These are phyloP conservation scores for Bothrops jararaca DNA, from an alignment of 2,113 vertebrate genomes.

Conservation along the genomic window DNA sequence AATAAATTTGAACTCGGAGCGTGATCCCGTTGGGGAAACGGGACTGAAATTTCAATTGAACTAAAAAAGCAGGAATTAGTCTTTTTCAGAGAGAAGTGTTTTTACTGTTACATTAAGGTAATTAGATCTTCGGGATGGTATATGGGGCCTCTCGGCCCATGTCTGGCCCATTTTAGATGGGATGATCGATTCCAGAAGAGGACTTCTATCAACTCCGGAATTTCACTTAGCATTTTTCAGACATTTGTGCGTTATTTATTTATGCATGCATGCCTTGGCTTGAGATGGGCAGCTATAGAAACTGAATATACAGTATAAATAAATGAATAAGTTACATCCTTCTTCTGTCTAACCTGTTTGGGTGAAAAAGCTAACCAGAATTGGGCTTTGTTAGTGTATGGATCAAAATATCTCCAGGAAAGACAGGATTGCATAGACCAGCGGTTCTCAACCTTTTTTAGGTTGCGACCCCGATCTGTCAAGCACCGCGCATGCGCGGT, in stretches of 20 bases:
- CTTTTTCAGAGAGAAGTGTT: background rate
- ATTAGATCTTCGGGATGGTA: background rate
- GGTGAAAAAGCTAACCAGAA: background rate
- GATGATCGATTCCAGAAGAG: background rate
- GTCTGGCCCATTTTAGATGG: background rate
- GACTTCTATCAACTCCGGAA: background rate
- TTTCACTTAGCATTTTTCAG: background rate
- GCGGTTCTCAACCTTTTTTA: no score
- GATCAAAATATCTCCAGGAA: background rate
- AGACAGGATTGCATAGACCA: no score
- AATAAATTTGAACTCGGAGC: background rate
- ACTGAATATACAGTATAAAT: background rate
- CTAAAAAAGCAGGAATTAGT: background rate
- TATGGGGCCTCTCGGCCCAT: background rate
- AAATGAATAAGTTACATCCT: background rate
- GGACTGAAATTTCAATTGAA: background rate
- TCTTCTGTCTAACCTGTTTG: background rate
- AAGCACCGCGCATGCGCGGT: no score
- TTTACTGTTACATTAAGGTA: background rate
- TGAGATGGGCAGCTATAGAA: background rate
- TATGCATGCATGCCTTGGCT: background rate
- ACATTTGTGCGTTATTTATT: background rate
- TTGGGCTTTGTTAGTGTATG: background rate
- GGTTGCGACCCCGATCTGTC: no score
- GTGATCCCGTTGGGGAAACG: background rate